phyloP scores from a whole-genome alignment of 2,113 vertebrate genomes.

The Puma concolor region DNA sequence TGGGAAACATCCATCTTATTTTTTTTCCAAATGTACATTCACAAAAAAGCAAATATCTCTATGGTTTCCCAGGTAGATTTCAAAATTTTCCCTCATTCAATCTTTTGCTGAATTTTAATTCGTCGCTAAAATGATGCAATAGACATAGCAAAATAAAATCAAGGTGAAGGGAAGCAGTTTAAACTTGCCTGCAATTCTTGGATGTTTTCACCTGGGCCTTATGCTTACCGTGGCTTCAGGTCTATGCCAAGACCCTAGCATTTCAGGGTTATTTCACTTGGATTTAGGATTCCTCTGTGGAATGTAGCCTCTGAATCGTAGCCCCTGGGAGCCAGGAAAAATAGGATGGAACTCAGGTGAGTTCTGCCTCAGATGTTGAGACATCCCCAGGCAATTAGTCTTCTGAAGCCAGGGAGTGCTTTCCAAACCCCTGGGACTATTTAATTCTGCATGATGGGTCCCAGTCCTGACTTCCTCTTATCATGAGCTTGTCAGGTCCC shows the following conservation, averaged over 20 bases:
- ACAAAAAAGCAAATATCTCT: conserved; percentile 15
- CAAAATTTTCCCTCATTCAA: neutral
- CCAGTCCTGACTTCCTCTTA: neutral
- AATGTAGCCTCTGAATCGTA: neutral
- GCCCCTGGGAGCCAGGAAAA: neutral
- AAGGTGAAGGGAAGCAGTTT: neutral
- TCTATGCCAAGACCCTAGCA: neutral
- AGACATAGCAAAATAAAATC: neutral
- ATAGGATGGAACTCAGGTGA: neutral
- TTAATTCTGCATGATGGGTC: neutral
- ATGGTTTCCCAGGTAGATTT: neutral
- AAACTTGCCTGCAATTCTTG: neutral
- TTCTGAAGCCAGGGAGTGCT: neutral
- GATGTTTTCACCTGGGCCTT: neutral
- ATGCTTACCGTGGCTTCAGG: neutral
- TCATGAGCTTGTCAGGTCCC: neutral
- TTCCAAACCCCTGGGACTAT: neutral
- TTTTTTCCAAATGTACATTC: neutral
- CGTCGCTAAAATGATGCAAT: neutral
- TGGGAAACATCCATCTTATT: neutral
- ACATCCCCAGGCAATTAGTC: neutral
- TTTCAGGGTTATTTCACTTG: neutral
- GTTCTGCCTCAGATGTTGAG: neutral
- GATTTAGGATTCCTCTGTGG: neutral
- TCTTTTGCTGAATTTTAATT: neutral